Evolutionary conservation across 2,113 vertebrate species (phyloP).

Genomic region (Colossoma macropomum): DNA sequence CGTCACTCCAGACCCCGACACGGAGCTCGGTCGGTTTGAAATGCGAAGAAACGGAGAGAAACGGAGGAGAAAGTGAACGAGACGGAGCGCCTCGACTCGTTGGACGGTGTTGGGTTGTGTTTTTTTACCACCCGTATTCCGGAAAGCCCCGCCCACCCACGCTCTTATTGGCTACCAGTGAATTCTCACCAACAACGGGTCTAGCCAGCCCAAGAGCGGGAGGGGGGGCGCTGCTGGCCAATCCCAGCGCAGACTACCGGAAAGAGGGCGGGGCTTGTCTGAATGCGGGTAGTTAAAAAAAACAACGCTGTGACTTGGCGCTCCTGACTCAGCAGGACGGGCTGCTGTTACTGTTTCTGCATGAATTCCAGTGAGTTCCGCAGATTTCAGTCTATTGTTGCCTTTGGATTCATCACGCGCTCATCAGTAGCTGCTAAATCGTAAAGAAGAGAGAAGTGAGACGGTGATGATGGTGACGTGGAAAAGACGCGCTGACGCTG

Average conservation of each 20-base stretch:
- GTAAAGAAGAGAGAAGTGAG: background rate
- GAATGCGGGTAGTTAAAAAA: background rate
- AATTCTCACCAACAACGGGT: rapidly evolving
- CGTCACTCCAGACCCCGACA: slow-evolving; percentile 63
- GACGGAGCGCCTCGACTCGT: background rate
- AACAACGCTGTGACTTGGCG: slow-evolving; percentile 32
- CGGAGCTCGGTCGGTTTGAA: slow-evolving; percentile 44
- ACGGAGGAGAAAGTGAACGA: background rate
- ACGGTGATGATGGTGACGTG: background rate
- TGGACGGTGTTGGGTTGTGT: background rate
- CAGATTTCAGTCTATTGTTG: background rate
- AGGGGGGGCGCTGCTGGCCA: background rate
- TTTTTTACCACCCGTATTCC: background rate
- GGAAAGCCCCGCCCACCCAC: background rate
- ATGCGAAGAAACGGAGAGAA: background rate
- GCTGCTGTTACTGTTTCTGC: slow-evolving; percentile 31
- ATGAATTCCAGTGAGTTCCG: background rate
- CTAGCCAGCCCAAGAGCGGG: background rate
- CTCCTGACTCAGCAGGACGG: slow-evolving; percentile 77
- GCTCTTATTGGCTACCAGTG: background rate
- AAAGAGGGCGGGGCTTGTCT: background rate
- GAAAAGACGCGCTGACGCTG: background rate
- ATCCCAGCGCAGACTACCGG: background rate
- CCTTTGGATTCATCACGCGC: background rate
- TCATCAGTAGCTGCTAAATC: background rate